Percentiles rank a stretch among this genome's conserved stretches.
These are phyloP conservation scores for Cheilosia vulpina DNA, from an alignment of 2,888 invertebrate genomes.

Conservation along the genomic window DNA sequence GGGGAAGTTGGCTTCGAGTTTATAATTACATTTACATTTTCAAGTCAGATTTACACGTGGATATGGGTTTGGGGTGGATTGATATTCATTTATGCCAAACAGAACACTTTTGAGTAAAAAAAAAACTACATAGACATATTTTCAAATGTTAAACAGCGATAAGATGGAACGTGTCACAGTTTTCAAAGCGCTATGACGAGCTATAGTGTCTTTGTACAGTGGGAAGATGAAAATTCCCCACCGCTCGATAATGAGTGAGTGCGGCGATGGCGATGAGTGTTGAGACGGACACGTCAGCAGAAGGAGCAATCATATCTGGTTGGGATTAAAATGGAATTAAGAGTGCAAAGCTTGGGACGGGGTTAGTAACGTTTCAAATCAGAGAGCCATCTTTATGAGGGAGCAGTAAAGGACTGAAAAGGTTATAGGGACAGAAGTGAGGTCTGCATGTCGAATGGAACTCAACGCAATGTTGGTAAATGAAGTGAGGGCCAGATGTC, in stretches of 20 bases:
- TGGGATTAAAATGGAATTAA: too few species aligned
- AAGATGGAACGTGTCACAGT: neutral
- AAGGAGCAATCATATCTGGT: too few species aligned
- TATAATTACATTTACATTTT: neutral
- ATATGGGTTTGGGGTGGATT: neutral
- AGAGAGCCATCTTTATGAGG: too few species aligned
- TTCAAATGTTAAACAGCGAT: neutral
- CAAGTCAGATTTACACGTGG: neutral
- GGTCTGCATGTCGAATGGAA: too few species aligned
- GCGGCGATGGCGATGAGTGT: neutral
- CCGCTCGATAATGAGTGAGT: neutral
- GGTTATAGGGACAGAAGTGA: too few species aligned
- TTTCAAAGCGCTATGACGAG: neutral
- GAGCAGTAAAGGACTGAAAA: too few species aligned
- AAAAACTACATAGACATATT: neutral
- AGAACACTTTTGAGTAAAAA: too few species aligned
- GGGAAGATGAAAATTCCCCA: neutral
- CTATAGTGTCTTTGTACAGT: neutral
- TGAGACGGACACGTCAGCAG: neutral
- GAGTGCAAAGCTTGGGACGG: too few species aligned
- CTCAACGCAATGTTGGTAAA: too few species aligned
- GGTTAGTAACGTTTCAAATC: too few species aligned
- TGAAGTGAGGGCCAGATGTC: too few species aligned
- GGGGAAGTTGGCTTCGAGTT: constrained; percentile 1
- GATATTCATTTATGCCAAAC: neutral